phyloP scores from a whole-genome alignment of 1,140 invertebrate genomes.

The Scaptomyza hsui region DNA sequence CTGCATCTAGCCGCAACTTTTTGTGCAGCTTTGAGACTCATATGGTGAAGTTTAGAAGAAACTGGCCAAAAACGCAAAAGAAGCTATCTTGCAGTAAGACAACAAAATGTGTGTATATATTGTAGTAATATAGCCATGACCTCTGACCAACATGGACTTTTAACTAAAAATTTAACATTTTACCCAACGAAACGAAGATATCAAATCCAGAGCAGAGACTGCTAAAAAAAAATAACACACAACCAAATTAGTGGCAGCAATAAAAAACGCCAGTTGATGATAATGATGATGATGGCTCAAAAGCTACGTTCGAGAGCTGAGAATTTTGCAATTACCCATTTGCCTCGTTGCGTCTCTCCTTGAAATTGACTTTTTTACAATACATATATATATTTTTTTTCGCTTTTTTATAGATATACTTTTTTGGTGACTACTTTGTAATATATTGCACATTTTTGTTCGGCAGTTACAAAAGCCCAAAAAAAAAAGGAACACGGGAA shows the following conservation, averaged over 20 bases:
- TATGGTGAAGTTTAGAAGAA: background rate
- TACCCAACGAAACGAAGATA: background rate
- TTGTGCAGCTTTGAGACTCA: background rate
- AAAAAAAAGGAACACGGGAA: constrained; percentile 35
- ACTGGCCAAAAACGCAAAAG: background rate
- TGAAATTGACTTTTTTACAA: constrained; percentile 38
- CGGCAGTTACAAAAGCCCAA: constrained; percentile 43
- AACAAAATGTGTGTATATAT: background rate
- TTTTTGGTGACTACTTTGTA: constrained; percentile 56
- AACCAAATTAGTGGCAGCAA: constrained; percentile 28
- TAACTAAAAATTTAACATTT: background rate
- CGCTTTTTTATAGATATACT: constrained; percentile 10
- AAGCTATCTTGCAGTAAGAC: background rate
- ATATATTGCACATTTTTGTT: constrained; percentile 72
- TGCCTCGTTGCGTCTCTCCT: constrained; percentile 32
- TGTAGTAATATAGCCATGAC: background rate
- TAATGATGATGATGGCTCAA: constrained; percentile 24
- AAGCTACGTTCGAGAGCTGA: constrained; percentile 26
- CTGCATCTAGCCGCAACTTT: background rate
- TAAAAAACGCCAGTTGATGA: constrained; percentile 23
- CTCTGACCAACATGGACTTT: background rate
- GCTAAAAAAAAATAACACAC: constrained; percentile 7
- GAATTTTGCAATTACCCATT: constrained; percentile 44
- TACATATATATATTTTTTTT: constrained; percentile 14
- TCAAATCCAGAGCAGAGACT: constrained; percentile 25